These are phyloP conservation scores for Poecilobothrus nobilitatus DNA, from an alignment of 2,888 invertebrate species.

Conservation along the genomic window DNA sequence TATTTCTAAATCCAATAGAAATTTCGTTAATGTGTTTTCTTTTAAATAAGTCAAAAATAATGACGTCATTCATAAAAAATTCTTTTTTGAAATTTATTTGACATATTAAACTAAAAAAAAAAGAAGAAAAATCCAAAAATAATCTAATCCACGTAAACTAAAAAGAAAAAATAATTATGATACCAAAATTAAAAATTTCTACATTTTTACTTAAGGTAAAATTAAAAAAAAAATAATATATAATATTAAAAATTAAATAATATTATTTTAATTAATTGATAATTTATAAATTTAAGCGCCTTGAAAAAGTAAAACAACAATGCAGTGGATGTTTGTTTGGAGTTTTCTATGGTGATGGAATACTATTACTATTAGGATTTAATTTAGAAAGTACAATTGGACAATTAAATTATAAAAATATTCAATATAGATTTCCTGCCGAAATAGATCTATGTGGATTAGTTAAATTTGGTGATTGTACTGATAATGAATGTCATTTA, in stretches of 20 bases:
- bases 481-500: conserved; percentile 53
- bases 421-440: conserved; percentile 58
- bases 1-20: no score
- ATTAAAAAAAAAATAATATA: not conserved
- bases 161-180: conserved; percentile 44
- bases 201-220: conserved; percentile 61
- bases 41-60: no score
- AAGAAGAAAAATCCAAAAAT: no score
- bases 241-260: conserved; percentile 18
- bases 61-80: no score
- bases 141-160: conserved; percentile 7
- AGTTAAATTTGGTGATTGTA: conserved; percentile 55
- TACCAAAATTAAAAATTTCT: conserved; percentile 65
- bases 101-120: no score
- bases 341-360: conserved; percentile 64
- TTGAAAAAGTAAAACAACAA: conserved; percentile 54
- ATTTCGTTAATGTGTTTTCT: no score
- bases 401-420: conserved; percentile 45
- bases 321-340: conserved; percentile 67
- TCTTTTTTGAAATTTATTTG: no score
- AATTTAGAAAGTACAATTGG: conserved; percentile 55
- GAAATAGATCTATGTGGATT: conserved; percentile 71
- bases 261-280: conserved; percentile 17
- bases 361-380: conserved; percentile 59
- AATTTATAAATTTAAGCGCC: conserved; percentile 47